These are phyloP conservation scores for Helleia helle DNA, from an alignment of 2,888 invertebrate species.

Conservation along the genomic window DNA sequence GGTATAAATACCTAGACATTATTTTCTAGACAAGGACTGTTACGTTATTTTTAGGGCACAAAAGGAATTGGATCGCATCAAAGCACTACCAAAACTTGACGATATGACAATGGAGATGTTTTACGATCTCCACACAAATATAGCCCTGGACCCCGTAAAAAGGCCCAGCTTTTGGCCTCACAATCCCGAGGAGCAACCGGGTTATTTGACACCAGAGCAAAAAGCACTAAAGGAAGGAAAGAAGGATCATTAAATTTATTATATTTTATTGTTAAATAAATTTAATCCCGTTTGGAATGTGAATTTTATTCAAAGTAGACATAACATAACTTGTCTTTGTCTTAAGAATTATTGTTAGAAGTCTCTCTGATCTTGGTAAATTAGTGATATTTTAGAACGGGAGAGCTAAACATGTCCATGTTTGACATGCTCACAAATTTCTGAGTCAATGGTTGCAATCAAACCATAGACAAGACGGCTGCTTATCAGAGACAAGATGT, in stretches of 20 bases:
- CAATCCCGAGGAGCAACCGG: constrained; percentile 44
- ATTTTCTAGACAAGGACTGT: too few species aligned
- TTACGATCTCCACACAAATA: constrained; percentile 36
- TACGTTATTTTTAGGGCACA: constrained; percentile 26
- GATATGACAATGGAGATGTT: constrained; percentile 54
- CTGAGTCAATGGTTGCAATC: background rate
- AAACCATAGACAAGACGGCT: background rate
- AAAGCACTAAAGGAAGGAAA: constrained; percentile 21
- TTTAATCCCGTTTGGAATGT: too few species aligned
- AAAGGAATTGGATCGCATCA: constrained; percentile 37
- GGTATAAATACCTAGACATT: too few species aligned
- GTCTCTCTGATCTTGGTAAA: constrained; percentile 3
- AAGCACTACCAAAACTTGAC: constrained; percentile 44
- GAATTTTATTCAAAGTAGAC: too few species aligned
- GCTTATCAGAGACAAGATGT: too few species aligned
- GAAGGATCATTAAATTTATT: too few species aligned
- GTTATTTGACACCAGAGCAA: constrained; percentile 30
- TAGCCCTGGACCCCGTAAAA: constrained; percentile 40
- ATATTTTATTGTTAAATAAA: too few species aligned
- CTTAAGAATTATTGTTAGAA: too few species aligned
- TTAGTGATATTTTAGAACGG: background rate
- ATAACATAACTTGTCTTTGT: too few species aligned
- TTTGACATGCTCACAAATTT: background rate
- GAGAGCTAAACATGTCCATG: too few species aligned
- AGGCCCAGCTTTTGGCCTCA: constrained; percentile 59